Evolutionary conservation across 2,113 vertebrate species (phyloP).

Genomic region (Stigmatopora argus): DNA sequence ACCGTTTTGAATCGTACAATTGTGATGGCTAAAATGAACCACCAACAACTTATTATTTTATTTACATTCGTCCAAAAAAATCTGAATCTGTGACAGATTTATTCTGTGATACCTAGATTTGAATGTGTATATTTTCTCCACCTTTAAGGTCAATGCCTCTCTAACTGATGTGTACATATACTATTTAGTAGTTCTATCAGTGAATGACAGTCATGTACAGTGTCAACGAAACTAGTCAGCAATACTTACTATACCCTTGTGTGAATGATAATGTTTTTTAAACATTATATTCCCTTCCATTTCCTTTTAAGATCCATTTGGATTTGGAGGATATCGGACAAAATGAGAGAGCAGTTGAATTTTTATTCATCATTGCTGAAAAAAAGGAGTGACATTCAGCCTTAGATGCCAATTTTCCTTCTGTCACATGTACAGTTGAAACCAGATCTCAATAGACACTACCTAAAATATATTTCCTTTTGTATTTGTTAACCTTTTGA

Average conservation of each 20-base stretch:
- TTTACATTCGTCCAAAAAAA: constrained; percentile 24
- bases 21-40: constrained; percentile 13
- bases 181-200: constrained; percentile 8
- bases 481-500: no score
- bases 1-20: constrained; percentile 22
- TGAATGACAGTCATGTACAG: constrained; percentile 36
- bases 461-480: no score
- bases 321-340: constrained; percentile 12
- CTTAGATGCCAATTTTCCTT: neutral
- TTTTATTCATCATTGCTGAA: constrained; percentile 8
- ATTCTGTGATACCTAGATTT: neutral
- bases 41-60: constrained; percentile 7
- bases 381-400: neutral
- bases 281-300: constrained; percentile 18
- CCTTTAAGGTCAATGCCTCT: constrained; percentile 13
- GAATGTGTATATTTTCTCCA: constrained; percentile 2
- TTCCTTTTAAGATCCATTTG: constrained; percentile 20
- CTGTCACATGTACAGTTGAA: neutral
- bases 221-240: constrained; percentile 35
- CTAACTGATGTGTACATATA: constrained; percentile 21
- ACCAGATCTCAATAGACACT: neutral
- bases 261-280: constrained; percentile 38
- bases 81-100: constrained; percentile 19
- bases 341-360: neutral
- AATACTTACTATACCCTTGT: constrained; percentile 45